Percentiles rank a stretch among this genome's conserved stretches.
Evolutionary conservation across 2,113 vertebrate genomes (phyloP).

Genomic region (Pelvicachromis taeniatus): DNA sequence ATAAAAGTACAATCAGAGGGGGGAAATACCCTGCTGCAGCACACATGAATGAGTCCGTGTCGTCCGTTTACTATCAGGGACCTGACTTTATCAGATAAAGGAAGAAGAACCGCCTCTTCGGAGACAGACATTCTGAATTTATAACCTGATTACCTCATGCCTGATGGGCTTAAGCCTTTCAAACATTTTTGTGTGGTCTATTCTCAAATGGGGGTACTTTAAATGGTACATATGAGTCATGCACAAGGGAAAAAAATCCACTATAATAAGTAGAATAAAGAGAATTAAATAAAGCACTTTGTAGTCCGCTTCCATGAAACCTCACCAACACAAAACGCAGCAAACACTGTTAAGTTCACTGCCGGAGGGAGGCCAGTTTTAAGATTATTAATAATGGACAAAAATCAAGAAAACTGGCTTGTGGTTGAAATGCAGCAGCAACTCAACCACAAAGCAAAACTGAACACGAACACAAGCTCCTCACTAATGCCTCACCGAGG

Average conservation of each 20-base stretch:
- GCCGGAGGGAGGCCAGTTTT: accelerated
- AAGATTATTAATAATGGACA: neutral
- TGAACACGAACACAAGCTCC: neutral
- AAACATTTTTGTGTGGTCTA: neutral
- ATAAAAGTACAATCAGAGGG: neutral
- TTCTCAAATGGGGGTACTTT: neutral
- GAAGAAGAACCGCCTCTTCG: neutral
- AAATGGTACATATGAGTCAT: neutral
- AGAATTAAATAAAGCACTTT: neutral
- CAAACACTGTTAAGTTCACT: neutral
- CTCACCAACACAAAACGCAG: neutral
- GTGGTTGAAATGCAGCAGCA: neutral
- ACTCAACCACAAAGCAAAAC: neutral
- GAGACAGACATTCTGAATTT: accelerated
- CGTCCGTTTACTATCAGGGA: accelerated
- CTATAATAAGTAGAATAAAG: neutral
- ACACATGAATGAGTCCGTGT: accelerated
- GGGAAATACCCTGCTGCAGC: neutral
- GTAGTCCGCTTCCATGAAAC: neutral
- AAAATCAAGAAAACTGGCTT: neutral
- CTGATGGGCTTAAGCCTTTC: neutral
- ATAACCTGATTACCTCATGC: neutral
- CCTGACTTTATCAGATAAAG: neutral
- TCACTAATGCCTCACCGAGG: neutral
- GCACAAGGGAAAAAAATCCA: neutral